Percentiles rank a stretch among this genome's conserved stretches.
These are phyloP conservation scores for Gulo gulo DNA, from an alignment of 2,113 vertebrate species.

Conservation along the genomic window DNA sequence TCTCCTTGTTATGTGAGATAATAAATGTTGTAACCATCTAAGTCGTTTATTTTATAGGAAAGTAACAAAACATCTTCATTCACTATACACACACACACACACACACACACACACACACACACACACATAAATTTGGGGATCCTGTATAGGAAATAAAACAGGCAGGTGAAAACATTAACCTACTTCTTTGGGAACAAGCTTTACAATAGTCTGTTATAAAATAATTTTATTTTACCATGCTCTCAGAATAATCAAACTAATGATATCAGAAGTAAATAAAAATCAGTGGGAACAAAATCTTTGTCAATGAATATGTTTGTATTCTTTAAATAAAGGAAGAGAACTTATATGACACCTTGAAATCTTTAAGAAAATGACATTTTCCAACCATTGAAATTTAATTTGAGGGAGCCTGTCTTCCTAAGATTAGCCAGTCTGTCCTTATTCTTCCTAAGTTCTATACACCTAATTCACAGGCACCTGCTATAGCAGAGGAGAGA, in stretches of 20 bases:
- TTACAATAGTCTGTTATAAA: neutral
- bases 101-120: too few species aligned
- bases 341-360: neutral
- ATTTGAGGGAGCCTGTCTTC: neutral
- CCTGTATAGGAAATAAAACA: neutral
- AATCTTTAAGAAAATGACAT: constrained; percentile 49
- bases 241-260: constrained; percentile 25
- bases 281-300: neutral
- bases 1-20: neutral
- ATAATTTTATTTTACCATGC: constrained; percentile 29
- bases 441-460: neutral
- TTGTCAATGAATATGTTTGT: neutral
- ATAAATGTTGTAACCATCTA: neutral
- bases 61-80: neutral
- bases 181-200: neutral
- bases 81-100: too few species aligned
- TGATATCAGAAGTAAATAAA: neutral
- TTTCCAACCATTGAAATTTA: neutral
- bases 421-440: neutral
- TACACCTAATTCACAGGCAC: neutral
- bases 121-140: neutral
- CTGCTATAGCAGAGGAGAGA: neutral
- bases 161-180: neutral
- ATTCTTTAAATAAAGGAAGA: constrained; percentile 14
- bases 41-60: neutral